Percentiles rank a stretch among this genome's conserved stretches.
phyloP scores from a whole-genome alignment of 2,113 vertebrate genomes.

The Tauraco erythrolophus region DNA sequence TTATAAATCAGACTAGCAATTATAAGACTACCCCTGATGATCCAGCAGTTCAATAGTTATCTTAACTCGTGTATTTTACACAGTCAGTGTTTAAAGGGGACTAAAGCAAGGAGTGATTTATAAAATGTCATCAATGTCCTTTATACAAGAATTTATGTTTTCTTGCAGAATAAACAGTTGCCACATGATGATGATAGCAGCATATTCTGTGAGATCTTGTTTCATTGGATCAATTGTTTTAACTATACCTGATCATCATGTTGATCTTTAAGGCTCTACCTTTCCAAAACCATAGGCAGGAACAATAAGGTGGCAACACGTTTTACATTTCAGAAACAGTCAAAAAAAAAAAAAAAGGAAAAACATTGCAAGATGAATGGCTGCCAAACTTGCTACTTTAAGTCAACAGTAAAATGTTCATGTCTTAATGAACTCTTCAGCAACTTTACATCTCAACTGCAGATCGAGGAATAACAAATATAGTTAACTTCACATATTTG shows the following conservation, averaged over 20 bases:
- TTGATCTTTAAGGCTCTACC: not conserved
- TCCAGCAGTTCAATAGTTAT: not conserved
- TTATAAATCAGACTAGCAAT: constrained; percentile 43
- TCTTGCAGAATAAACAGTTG: not conserved
- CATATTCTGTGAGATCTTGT: not conserved
- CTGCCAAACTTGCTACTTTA: not conserved
- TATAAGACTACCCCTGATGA: not conserved
- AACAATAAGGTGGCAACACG: not conserved
- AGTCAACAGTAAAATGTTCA: not conserved
- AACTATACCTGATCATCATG: not conserved
- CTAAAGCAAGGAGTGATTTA: not conserved
- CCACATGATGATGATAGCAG: not conserved
- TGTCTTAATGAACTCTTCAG: not conserved
- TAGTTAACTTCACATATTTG: not conserved
- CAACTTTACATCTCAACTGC: not conserved
- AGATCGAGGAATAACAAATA: not conserved
- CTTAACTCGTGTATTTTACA: not conserved
- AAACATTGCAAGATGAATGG: not conserved
- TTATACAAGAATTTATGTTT: not conserved
- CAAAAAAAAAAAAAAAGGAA: not conserved
- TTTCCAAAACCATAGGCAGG: not conserved
- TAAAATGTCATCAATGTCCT: not conserved
- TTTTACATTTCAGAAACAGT: not conserved
- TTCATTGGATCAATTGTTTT: not conserved
- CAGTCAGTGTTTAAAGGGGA: not conserved